Percentiles rank a stretch among this genome's conserved stretches.
Evolutionary conservation across 2,888 invertebrate genomes (phyloP).

Genomic region (Drosophila nr. perissopoda): DNA sequence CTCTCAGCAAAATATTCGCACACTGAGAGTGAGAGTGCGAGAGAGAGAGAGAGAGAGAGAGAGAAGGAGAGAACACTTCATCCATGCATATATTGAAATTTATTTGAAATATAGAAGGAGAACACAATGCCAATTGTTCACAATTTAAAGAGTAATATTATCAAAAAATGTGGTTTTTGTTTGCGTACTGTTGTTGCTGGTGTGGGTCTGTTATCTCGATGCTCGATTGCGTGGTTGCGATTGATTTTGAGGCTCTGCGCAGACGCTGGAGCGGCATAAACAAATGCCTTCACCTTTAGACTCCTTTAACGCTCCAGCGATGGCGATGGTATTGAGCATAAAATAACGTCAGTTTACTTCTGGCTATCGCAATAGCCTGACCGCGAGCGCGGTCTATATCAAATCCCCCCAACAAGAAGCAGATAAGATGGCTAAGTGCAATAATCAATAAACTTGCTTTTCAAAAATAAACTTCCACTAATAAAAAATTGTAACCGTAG

Average conservation of each 20-base stretch:
- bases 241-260: slow-evolving; percentile 44
- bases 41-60: background rate
- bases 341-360: slow-evolving; percentile 68
- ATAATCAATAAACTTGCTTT: slow-evolving; percentile 72
- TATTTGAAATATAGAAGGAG: slow-evolving; percentile 3
- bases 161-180: slow-evolving; percentile 10
- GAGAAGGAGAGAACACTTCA: background rate
- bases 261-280: slow-evolving; percentile 69
- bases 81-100: background rate
- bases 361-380: slow-evolving; percentile 65
- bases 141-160: slow-evolving; percentile 10
- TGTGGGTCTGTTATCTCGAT: slow-evolving; percentile 14
- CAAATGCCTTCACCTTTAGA: slow-evolving; percentile 68
- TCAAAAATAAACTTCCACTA: slow-evolving; percentile 45
- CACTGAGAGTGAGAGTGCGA: background rate
- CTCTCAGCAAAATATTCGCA: background rate
- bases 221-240: slow-evolving; percentile 9
- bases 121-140: background rate
- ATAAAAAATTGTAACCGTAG: slow-evolving; percentile 26
- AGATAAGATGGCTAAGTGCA: slow-evolving; percentile 68
- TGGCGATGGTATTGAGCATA: slow-evolving; percentile 26
- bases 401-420: background rate
- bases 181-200: slow-evolving; percentile 3
- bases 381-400: slow-evolving; percentile 48
- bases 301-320: slow-evolving; percentile 28